A percentile compares a stretch with the other conserved stretches of the same genome.
Evolutionary conservation across 1,140 invertebrate species (phyloP).

Genomic region (Limonius californicus): DNA sequence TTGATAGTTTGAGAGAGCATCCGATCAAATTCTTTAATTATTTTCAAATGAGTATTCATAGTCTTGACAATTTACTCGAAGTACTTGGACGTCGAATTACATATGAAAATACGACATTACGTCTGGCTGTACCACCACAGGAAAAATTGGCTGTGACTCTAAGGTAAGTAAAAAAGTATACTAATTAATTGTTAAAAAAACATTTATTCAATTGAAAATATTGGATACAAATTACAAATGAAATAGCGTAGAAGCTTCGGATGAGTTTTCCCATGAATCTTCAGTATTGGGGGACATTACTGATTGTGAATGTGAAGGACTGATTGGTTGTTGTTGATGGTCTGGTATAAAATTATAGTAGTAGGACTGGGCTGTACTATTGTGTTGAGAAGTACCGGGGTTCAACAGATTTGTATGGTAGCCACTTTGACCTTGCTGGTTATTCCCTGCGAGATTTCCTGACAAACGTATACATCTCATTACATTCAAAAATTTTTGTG

Average conservation of each 20-base stretch:
- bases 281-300: neutral
- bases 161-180: neutral
- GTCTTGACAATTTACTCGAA: neutral
- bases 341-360: too few species aligned
- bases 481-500: conserved; percentile 12
- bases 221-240: neutral
- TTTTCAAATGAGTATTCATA: neutral
- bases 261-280: neutral
- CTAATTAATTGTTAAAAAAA: neutral
- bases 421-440: too few species aligned
- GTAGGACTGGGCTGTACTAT: too few species aligned
- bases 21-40: neutral
- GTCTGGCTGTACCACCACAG: neutral
- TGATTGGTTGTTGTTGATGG: neutral
- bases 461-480: conserved; percentile 10
- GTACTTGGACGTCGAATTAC: neutral
- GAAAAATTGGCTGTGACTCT: neutral
- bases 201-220: neutral
- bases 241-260: neutral
- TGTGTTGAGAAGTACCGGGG: too few species aligned
- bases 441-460: too few species aligned
- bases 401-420: too few species aligned
- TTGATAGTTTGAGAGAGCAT: neutral
- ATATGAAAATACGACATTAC: neutral
- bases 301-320: neutral